phyloP scores from a whole-genome alignment of 2,113 vertebrate genomes.

The Mus spicilegus region DNA sequence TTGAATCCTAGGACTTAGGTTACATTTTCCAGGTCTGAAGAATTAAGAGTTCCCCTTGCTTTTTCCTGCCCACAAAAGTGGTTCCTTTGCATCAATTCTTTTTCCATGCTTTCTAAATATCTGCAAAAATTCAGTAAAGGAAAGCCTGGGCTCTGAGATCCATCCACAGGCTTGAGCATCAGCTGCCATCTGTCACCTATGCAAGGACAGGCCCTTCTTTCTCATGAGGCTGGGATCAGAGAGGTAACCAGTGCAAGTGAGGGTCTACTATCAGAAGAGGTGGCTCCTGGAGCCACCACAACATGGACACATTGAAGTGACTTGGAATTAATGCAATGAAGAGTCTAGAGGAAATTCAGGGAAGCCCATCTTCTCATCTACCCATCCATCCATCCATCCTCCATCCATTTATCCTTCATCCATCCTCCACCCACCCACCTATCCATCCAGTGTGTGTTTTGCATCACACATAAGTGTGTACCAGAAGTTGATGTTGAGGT shows the following conservation, averaged over 20 bases:
- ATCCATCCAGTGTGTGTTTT: background rate
- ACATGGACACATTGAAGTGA: background rate
- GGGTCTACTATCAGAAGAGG: background rate
- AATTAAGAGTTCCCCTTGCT: background rate
- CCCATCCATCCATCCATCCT: background rate
- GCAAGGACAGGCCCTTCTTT: background rate
- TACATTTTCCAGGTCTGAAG: background rate
- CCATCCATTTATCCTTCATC: background rate
- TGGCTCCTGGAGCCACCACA: background rate
- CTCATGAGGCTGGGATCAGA: background rate
- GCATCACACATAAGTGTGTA: no score
- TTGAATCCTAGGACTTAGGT: background rate
- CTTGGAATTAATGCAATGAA: background rate
- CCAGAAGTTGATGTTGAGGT: background rate
- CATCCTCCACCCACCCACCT: no score
- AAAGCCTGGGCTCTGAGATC: background rate
- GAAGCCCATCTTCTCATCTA: background rate
- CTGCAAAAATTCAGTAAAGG: background rate
- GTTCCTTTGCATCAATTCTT: background rate
- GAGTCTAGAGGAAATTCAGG: background rate
- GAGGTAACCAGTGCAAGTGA: background rate
- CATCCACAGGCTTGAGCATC: background rate
- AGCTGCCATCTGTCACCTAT: background rate
- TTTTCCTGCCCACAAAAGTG: background rate
- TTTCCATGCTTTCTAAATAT: background rate